These are phyloP conservation scores for Drosophila austrosaltans DNA, from an alignment of 2,888 invertebrate genomes.

Conservation along the genomic window DNA sequence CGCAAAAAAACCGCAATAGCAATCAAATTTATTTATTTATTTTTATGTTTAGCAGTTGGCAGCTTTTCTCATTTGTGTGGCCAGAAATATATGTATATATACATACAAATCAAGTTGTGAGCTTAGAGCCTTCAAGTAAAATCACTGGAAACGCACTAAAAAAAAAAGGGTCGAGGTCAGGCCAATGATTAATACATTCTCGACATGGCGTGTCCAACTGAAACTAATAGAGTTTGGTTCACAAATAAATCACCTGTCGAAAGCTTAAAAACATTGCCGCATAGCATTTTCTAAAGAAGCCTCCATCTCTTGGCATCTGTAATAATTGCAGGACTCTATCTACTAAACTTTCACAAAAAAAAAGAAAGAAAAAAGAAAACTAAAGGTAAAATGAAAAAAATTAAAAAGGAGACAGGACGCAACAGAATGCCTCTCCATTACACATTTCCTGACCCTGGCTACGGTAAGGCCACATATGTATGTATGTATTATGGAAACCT, in stretches of 20 bases:
- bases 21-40: slow-evolving; percentile 69
- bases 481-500: slow-evolving; percentile 5
- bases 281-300: slow-evolving; percentile 31
- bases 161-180: slow-evolving; percentile 75
- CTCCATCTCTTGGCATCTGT: slow-evolving; percentile 1
- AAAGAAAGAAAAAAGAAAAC: slow-evolving; percentile 43
- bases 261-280: slow-evolving; percentile 16
- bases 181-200: slow-evolving; percentile 70
- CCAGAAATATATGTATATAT: slow-evolving; percentile 29
- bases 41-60: slow-evolving; percentile 72
- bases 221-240: slow-evolving; percentile 45
- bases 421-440: slow-evolving; percentile 56
- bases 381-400: slow-evolving; percentile 6
- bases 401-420: slow-evolving; percentile 30
- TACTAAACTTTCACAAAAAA: slow-evolving; percentile 11
- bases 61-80: slow-evolving; percentile 71
- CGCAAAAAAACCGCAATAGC: slow-evolving; percentile 61
- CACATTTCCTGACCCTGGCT: slow-evolving; percentile 75
- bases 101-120: slow-evolving; percentile 54
- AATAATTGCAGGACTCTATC: slow-evolving; percentile 6
- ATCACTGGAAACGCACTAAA: slow-evolving; percentile 27
- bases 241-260: slow-evolving; percentile 45
- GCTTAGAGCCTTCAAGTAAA: background rate
- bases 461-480: slow-evolving; percentile 41
- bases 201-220: slow-evolving; percentile 30